These are phyloP conservation scores for Bombycilla garrulus DNA, from an alignment of 2,113 vertebrate species.

Conservation along the genomic window DNA sequence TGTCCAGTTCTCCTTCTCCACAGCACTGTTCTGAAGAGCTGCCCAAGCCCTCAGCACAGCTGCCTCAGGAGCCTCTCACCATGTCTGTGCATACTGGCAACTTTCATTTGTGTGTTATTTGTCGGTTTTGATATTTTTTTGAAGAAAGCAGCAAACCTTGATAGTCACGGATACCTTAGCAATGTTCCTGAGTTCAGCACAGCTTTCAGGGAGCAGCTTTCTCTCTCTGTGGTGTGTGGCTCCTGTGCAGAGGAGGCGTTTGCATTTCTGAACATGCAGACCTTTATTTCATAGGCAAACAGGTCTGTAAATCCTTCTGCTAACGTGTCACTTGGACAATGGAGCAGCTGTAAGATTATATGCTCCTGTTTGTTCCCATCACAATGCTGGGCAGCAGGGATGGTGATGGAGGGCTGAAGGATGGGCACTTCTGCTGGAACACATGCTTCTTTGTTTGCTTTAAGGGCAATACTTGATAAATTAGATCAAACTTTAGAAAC, in stretches of 20 bases:
- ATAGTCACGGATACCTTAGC: not conserved
- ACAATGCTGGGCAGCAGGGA: constrained; percentile 7
- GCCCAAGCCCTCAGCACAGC: not conserved
- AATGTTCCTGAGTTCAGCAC: not conserved
- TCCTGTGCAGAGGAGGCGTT: not conserved
- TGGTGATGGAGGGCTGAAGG: not conserved
- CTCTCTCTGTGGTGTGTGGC: not conserved
- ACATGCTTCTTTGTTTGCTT: constrained; percentile 5
- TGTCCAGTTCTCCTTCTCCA: not conserved
- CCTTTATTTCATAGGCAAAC: not conserved
- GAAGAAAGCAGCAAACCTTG: not conserved
- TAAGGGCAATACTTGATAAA: constrained; percentile 9
- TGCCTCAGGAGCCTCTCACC: not conserved
- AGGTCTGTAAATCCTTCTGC: constrained; percentile 5
- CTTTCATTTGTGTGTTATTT: not conserved
- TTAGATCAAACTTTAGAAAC: constrained; percentile 6
- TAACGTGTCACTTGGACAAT: not conserved
- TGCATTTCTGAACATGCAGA: constrained; percentile 18
- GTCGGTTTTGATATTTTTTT: not conserved
- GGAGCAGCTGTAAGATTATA: constrained; percentile 22
- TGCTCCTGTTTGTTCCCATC: not conserved
- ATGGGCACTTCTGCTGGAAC: not conserved
- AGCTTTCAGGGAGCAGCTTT: not conserved
- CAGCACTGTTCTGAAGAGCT: not conserved
- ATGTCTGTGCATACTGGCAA: rapidly evolving